Conservation (phyloP, 2,888 invertebrate species). For the Ashinkailepas kermadecensis region DNA sequence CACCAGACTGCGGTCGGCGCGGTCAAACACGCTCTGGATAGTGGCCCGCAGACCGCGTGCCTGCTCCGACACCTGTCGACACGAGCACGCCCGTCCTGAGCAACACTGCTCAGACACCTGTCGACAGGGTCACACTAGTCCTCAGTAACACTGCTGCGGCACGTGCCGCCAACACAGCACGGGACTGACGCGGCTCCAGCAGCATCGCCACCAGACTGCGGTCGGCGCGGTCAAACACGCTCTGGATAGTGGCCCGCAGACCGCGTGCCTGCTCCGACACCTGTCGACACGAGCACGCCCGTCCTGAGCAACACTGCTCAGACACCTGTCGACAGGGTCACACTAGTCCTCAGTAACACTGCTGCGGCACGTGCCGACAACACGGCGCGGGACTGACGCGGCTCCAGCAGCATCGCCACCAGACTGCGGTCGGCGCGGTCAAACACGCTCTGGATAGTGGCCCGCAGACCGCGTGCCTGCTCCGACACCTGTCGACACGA, state of each 20-base stretch:
- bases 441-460: conserved; percentile 7
- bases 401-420: conserved; percentile 8
- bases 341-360: too few relatives aligned
- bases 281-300: too few relatives aligned
- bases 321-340: background rate
- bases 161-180: background rate
- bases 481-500: too few relatives aligned
- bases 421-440: background rate
- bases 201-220: conserved; percentile 5
- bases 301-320: too few relatives aligned
- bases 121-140: too few relatives aligned
- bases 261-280: background rate
- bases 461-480: background rate
- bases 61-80: too few relatives aligned
- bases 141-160: too few relatives aligned
- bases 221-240: conserved; percentile 5
- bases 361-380: background rate
- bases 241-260: conserved; percentile 5
- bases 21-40: conserved; percentile 9
- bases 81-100: too few relatives aligned
- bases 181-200: conserved; percentile 15
- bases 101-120: too few relatives aligned
- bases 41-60: background rate
- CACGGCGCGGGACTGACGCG: background rate
- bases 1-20: background rate